Evolutionary conservation across 2,797 vertebrate species (phyloP).

Genomic region (Liasis olivaceus): DNA sequence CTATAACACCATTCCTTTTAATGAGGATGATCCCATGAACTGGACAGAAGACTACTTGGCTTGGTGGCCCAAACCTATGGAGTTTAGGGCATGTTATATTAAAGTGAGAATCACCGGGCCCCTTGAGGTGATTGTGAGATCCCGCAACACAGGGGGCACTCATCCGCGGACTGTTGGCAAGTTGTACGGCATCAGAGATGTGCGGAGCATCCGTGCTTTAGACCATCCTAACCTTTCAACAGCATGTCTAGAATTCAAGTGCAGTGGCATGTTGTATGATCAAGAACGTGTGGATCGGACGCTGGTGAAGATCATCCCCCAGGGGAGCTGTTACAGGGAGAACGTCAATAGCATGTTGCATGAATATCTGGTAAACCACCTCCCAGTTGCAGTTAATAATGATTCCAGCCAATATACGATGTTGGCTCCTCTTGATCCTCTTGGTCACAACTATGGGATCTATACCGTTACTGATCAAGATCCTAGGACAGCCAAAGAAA

Average conservation of each 20-base stretch:
- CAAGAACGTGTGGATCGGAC: constrained; percentile 95
- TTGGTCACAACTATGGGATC: constrained; percentile 98
- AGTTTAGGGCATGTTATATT: constrained; percentile 94
- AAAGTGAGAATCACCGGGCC: constrained; percentile 90
- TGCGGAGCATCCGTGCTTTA: constrained; percentile 87
- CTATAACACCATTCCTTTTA: constrained; percentile 95
- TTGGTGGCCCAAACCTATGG: constrained; percentile 99
- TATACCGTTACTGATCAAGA: constrained; percentile 98
- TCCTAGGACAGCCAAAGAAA: constrained; percentile 93
- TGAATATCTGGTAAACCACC: constrained; percentile 96
- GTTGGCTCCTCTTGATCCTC: constrained; percentile 93
- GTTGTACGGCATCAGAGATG: constrained; percentile 93
- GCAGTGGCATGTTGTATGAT: constrained; percentile 96
- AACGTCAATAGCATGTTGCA: constrained; percentile 91
- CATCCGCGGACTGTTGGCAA: constrained; percentile 90
- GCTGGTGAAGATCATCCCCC: constrained; percentile 90
- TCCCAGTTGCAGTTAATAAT: constrained; percentile 94
- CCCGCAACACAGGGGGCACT: constrained; percentile 95
- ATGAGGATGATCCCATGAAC: constrained; percentile 95
- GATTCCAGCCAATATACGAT: constrained; percentile 97
- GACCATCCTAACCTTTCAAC: constrained; percentile 80
- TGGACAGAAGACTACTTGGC: constrained; percentile 97
- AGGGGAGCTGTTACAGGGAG: constrained; percentile 91
- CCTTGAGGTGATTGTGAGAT: constrained; percentile 90
- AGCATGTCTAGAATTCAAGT: constrained; percentile 96